These are phyloP conservation scores for Lethrus apterus DNA, from an alignment of 1,140 invertebrate species.

Conservation along the genomic window DNA sequence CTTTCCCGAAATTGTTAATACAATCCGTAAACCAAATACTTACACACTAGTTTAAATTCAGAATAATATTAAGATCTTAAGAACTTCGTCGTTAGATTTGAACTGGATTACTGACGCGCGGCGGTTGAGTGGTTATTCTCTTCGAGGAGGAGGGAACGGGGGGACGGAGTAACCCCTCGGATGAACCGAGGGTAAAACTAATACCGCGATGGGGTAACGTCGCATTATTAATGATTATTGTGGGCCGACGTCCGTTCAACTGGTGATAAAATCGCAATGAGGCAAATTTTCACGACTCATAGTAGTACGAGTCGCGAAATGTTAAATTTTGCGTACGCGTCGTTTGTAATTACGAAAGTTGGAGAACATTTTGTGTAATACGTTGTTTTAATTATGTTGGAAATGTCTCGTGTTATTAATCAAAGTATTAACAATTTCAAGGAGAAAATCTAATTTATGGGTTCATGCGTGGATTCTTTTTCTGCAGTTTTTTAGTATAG, in stretches of 20 bases:
- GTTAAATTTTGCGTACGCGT: too few relatives aligned
- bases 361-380: too few relatives aligned
- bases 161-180: conserved; percentile 8
- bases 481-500: too few relatives aligned
- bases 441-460: too few relatives aligned
- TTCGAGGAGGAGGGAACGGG: conserved; percentile 3
- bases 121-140: conserved; percentile 13
- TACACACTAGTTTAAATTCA: conserved; percentile 13
- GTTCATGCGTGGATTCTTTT: too few relatives aligned
- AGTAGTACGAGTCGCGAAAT: too few relatives aligned
- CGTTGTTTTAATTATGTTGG: too few relatives aligned
- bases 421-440: too few relatives aligned
- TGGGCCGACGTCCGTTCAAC: background rate
- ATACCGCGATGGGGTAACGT: conserved; percentile 5
- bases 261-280: too few relatives aligned
- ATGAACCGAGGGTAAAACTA: conserved; percentile 11
- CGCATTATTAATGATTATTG: conserved; percentile 11
- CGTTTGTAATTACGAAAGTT: too few relatives aligned
- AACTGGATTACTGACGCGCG: conserved; percentile 17
- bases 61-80: conserved; percentile 16
- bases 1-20: background rate
- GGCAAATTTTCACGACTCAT: too few relatives aligned
- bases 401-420: too few relatives aligned
- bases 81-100: conserved; percentile 17
- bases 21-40: conserved; percentile 14